A percentile compares a stretch with the other conserved stretches of the same genome.
Evolutionary conservation across 2,888 invertebrate species (phyloP).

Genomic region (Nasonia oneida): DNA sequence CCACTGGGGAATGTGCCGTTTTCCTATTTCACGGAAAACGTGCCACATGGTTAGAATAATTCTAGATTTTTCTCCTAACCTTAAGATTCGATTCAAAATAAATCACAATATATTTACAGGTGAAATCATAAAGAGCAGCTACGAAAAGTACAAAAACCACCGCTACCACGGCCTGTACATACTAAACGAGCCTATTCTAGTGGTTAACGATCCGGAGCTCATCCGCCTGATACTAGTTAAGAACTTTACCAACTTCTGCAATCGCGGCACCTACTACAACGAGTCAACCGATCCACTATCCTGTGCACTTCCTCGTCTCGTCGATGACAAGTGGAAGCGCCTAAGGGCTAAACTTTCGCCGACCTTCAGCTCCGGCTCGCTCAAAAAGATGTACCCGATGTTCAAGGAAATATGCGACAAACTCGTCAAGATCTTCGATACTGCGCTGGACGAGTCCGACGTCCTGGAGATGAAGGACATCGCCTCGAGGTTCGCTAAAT

Average conservation of each 20-base stretch:
- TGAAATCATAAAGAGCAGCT: slow-evolving; percentile 15
- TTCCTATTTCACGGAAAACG: slow-evolving; percentile 32
- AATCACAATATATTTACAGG: slow-evolving; percentile 10
- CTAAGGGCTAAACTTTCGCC: slow-evolving; percentile 70
- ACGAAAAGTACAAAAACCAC: slow-evolving; percentile 44
- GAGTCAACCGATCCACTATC: slow-evolving; percentile 65
- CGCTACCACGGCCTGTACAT: slow-evolving; percentile 63
- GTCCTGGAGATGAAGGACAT: slow-evolving; percentile 58
- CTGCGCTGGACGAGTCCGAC: slow-evolving; percentile 2
- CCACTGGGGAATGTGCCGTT: slow-evolving; percentile 67
- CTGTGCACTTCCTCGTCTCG: slow-evolving; percentile 61
- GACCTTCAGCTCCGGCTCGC: slow-evolving; percentile 72
- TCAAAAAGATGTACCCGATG: slow-evolving; percentile 69
- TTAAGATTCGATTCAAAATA: no score
- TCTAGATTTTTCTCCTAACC: background rate
- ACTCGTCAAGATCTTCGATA: slow-evolving; percentile 53
- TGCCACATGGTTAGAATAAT: slow-evolving; percentile 39
- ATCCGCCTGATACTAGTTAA: slow-evolving; percentile 67
- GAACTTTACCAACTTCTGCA: slow-evolving; percentile 69
- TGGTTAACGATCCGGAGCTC: slow-evolving; percentile 69
- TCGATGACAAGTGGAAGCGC: slow-evolving; percentile 69
- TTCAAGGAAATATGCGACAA: slow-evolving; percentile 65
- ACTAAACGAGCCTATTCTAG: slow-evolving; percentile 63
- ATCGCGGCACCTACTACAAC: slow-evolving; percentile 64
- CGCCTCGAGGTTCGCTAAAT: slow-evolving; percentile 47